These are phyloP conservation scores for Sarcophaga peregrina DNA, from an alignment of 1,140 invertebrate genomes.

Conservation along the genomic window DNA sequence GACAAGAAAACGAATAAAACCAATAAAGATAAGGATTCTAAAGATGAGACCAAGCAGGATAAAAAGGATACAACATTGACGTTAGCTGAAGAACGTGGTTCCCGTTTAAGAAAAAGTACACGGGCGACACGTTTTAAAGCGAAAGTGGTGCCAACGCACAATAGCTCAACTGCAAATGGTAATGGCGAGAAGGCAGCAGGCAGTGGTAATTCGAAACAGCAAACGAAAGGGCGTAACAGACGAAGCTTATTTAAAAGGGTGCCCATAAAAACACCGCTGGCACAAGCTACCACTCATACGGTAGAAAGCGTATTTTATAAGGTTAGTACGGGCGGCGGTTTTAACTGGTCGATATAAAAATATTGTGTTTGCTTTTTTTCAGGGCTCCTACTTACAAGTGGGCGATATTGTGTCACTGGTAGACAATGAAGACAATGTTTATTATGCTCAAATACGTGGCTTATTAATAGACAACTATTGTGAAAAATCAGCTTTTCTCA, in stretches of 20 bases:
- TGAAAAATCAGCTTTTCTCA: slow-evolving; percentile 93
- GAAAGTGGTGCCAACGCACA: slow-evolving; percentile 48
- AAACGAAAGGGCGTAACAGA: slow-evolving; percentile 73
- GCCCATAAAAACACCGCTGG: slow-evolving; percentile 82
- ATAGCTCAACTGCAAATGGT: slow-evolving; percentile 42
- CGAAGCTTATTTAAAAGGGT: slow-evolving; percentile 84
- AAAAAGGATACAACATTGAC: not conserved
- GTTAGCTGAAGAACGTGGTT: slow-evolving; percentile 25
- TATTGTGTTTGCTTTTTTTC: slow-evolving; percentile 80
- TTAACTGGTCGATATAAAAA: slow-evolving; percentile 76
- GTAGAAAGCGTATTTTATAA: slow-evolving; percentile 86
- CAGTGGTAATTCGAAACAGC: slow-evolving; percentile 52
- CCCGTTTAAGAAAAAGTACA: slow-evolving; percentile 69
- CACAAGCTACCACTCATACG: slow-evolving; percentile 83
- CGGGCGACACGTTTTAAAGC: slow-evolving; percentile 71
- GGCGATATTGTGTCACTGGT: slow-evolving; percentile 91
- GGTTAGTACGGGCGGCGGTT: slow-evolving; percentile 66
- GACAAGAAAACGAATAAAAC: slow-evolving; percentile 27
- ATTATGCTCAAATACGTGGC: slow-evolving; percentile 90
- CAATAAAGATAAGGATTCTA: not conserved
- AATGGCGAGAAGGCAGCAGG: slow-evolving; percentile 36
- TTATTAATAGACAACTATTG: slow-evolving; percentile 92
- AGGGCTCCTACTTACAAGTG: slow-evolving; percentile 87
- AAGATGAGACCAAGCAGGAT: not conserved
- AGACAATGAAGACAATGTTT: slow-evolving; percentile 80